These are phyloP conservation scores for Pachyseris speciosa DNA, from an alignment of 64 coral and sea anemone species.

Conservation along the genomic window DNA sequence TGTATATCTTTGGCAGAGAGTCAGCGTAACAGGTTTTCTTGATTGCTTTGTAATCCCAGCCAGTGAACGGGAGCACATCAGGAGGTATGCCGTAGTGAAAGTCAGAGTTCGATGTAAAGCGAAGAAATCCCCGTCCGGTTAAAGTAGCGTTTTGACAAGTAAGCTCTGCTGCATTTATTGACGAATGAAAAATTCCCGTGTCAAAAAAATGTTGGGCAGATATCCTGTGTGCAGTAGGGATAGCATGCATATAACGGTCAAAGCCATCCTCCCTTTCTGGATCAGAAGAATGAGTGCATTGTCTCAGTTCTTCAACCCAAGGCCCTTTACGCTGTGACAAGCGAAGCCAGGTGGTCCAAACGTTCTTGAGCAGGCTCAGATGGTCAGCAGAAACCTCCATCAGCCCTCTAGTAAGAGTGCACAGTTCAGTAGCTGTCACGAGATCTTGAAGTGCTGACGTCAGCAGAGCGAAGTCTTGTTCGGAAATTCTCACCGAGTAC, in stretches of 20 bases:
- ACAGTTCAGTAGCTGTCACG: not conserved
- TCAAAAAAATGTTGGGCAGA: slow-evolving; percentile 25
- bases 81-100: slow-evolving; percentile 21
- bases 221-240: slow-evolving; percentile 4
- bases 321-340: not conserved
- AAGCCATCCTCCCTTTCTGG: not conserved
- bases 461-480: slow-evolving; percentile 10
- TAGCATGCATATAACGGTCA: not conserved
- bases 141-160: slow-evolving; percentile 32
- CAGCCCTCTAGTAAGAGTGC: not conserved
- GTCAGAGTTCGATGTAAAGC: not conserved
- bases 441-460: slow-evolving; percentile 40
- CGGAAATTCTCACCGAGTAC: slow-evolving; percentile 45
- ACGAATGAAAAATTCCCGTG: not conserved
- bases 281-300: not conserved
- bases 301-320: not conserved
- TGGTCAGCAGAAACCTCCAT: slow-evolving; percentile 6
- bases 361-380: not conserved
- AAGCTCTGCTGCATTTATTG: not conserved
- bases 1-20: slow-evolving; percentile 28
- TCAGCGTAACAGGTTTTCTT: not conserved
- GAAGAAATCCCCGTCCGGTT: not conserved
- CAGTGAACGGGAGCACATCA: slow-evolving; percentile 46
- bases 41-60: slow-evolving; percentile 38
- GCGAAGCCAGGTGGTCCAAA: slow-evolving; percentile 48